Evolutionary conservation across 2,888 invertebrate genomes (phyloP).

Genomic region (Drosophila parthenogenetica): DNA sequence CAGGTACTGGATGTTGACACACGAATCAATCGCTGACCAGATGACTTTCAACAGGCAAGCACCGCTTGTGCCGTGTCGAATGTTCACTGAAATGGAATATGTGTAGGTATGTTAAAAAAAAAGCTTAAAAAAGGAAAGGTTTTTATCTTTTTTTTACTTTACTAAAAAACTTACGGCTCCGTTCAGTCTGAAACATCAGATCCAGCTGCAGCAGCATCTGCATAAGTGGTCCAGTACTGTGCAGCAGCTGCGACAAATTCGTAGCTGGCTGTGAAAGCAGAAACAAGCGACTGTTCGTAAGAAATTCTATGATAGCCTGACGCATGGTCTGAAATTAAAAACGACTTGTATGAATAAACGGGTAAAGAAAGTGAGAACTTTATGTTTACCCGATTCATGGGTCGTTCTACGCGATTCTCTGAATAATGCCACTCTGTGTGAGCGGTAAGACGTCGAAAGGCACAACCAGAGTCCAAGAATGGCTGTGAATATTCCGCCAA

Average conservation of each 20-base stretch:
- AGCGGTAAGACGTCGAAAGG: conserved; percentile 77
- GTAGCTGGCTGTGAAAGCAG: conserved; percentile 73
- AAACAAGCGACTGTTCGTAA: conserved; percentile 87
- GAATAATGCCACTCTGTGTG: conserved; percentile 62
- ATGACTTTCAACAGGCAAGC: conserved; percentile 82
- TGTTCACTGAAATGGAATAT: conserved; percentile 56
- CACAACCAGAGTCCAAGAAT: conserved; percentile 83
- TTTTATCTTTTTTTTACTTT: background rate
- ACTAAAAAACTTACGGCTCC: conserved; percentile 65
- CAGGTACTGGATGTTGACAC: conserved; percentile 77
- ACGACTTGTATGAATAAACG: no score
- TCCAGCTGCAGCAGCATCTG: conserved; percentile 79
- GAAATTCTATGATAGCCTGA: conserved; percentile 87
- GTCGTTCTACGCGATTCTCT: conserved; percentile 40
- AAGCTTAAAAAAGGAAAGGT: no score
- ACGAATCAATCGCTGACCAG: conserved; percentile 80
- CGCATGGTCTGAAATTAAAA: conserved; percentile 86
- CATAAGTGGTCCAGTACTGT: conserved; percentile 73
- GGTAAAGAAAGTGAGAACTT: background rate
- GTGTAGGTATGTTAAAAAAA: no score
- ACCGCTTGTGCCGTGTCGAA: conserved; percentile 72
- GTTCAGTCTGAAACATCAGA: conserved; percentile 76
- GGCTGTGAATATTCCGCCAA: conserved; percentile 83
- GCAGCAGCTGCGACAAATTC: conserved; percentile 73
- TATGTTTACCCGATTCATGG: conserved; percentile 56